Percentiles rank a stretch among this genome's conserved stretches.
phyloP scores from a whole-genome alignment of 1,140 invertebrate species.

The Cyclargus thomasi region DNA sequence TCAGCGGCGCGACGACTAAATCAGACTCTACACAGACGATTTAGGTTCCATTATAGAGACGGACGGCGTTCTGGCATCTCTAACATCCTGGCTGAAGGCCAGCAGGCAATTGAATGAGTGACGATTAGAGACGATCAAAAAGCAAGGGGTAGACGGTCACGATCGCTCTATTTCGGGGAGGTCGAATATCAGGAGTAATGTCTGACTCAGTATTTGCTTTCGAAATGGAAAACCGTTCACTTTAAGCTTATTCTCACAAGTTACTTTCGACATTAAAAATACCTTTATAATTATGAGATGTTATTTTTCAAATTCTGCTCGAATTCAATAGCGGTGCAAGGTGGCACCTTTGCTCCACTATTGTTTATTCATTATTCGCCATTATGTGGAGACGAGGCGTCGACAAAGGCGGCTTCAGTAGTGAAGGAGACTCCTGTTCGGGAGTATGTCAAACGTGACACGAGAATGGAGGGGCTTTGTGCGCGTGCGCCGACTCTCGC shows the following conservation, averaged over 20 bases:
- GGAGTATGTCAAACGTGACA: slow-evolving; percentile 55
- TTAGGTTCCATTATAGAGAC: slow-evolving; percentile 41
- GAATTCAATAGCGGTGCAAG: no score
- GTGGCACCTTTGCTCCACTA: no score
- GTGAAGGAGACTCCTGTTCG: slow-evolving; percentile 34
- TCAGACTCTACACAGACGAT: slow-evolving; percentile 30
- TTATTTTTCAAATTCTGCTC: not conserved
- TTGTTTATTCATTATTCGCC: not conserved
- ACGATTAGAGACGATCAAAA: slow-evolving; percentile 57
- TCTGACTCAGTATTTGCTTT: slow-evolving; percentile 60
- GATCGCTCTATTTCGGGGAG: slow-evolving; percentile 61
- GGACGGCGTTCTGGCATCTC: slow-evolving; percentile 44
- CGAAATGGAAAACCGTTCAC: slow-evolving; percentile 52
- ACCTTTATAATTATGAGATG: not conserved
- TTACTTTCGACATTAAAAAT: not conserved
- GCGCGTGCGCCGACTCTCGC: not conserved
- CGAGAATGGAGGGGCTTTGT: slow-evolving; percentile 35
- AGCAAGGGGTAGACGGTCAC: slow-evolving; percentile 57
- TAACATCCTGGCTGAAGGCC: slow-evolving; percentile 59
- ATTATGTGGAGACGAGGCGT: not conserved
- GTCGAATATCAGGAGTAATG: slow-evolving; percentile 55
- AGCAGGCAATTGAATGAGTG: slow-evolving; percentile 66
- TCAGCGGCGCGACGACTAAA: slow-evolving; percentile 28
- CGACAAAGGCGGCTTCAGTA: slow-evolving; percentile 7
- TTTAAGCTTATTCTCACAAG: slow-evolving; percentile 30